phyloP scores from a whole-genome alignment of 2,797 vertebrate species.

The Mus spretus region DNA sequence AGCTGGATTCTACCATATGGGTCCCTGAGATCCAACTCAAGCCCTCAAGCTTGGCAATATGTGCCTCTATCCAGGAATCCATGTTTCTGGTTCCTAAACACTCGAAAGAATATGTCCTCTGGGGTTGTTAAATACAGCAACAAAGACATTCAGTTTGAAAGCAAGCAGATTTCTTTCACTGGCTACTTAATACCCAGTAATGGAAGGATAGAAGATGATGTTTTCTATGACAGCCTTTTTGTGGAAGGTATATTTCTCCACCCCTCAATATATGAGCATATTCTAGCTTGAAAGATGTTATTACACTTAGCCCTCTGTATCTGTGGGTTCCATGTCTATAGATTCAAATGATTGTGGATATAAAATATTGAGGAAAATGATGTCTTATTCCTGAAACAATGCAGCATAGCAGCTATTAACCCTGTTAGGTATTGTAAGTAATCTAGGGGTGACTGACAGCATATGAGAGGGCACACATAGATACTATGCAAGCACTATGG shows the following conservation, averaged over 20 bases:
- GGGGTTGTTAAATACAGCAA: not conserved
- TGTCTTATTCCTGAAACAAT: not conserved
- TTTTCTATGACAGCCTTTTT: not conserved
- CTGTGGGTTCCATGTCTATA: not conserved
- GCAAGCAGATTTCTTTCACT: constrained; percentile 10
- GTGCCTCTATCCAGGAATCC: not conserved
- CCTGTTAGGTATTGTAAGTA: not conserved
- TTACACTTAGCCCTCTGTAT: too few relatives aligned
- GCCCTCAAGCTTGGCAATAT: too few relatives aligned
- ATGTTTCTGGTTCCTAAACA: not conserved
- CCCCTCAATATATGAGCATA: not conserved
- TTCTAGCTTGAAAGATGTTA: not conserved
- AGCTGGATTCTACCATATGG: not conserved
- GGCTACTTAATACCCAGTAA: not conserved
- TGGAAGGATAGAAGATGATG: not conserved
- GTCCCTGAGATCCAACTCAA: not conserved
- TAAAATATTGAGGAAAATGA: not conserved
- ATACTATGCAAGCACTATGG: not conserved
- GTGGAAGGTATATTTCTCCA: not conserved
- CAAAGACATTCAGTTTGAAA: not conserved
- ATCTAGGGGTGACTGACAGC: not conserved
- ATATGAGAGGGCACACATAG: not conserved
- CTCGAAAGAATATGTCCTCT: constrained; percentile 10
- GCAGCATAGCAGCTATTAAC: too few relatives aligned
- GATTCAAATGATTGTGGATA: not conserved